Conservation (phyloP, 2,113 vertebrate genomes). For the Progne subis region DNA sequence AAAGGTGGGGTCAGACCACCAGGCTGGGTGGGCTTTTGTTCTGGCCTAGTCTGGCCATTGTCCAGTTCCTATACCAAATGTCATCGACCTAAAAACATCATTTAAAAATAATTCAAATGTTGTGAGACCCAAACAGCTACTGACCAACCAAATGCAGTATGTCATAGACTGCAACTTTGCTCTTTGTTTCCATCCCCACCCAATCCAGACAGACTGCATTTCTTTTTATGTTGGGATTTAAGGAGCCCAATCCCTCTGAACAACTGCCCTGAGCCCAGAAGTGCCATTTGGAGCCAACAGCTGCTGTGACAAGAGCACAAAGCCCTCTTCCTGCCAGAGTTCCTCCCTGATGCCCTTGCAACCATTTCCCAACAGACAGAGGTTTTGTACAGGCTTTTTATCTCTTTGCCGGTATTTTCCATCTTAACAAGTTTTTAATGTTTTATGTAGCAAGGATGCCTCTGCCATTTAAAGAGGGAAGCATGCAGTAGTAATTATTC, state of each 20-base stretch:
- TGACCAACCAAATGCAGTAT: not conserved
- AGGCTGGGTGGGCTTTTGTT: not conserved
- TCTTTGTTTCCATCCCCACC: not conserved
- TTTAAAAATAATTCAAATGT: not conserved
- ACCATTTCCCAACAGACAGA: not conserved
- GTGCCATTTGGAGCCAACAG: slow-evolving; percentile 10
- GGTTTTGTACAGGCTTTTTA: not conserved
- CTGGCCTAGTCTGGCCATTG: not conserved
- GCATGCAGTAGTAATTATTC: slow-evolving; percentile 16
- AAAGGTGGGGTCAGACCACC: not conserved
- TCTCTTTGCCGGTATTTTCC: not conserved
- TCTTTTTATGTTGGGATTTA: not conserved
- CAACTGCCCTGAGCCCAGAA: not conserved
- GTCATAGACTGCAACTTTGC: not conserved
- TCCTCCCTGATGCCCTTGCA: not conserved
- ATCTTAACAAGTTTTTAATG: not conserved
- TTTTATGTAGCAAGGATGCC: slow-evolving; percentile 2
- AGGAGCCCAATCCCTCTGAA: not conserved
- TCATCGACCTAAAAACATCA: not conserved
- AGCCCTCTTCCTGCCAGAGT: not conserved
- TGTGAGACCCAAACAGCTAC: not conserved
- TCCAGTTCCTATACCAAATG: not conserved
- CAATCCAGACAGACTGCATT: not conserved
- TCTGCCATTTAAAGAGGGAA: slow-evolving; percentile 17
- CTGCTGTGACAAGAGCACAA: not conserved